phyloP scores from a whole-genome alignment of 1,140 invertebrate genomes.

The Steinernema feltiae region DNA sequence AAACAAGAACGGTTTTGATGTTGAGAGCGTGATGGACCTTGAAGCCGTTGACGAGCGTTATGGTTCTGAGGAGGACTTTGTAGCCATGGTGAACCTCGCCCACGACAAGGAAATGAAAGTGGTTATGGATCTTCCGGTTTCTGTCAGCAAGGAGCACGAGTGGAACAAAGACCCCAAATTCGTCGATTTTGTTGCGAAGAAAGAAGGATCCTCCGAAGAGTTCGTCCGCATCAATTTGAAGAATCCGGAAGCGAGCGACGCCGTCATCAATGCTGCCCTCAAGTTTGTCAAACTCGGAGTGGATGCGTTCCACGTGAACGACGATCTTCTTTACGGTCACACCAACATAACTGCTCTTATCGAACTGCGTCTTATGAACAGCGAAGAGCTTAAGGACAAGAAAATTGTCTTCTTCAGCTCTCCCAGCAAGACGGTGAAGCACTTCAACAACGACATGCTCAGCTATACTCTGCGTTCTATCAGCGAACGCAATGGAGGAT shows the following conservation, averaged over 20 bases:
- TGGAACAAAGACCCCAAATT: slow-evolving; percentile 18
- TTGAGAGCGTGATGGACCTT: slow-evolving; percentile 27
- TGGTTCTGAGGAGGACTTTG: slow-evolving; percentile 46
- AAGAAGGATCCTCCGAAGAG: background rate
- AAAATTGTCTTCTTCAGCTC: background rate
- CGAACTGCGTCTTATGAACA: background rate
- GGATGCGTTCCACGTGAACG: slow-evolving; percentile 36
- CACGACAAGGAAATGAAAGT: slow-evolving; percentile 40
- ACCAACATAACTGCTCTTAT: background rate
- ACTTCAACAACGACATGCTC: background rate
- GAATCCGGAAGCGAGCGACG: slow-evolving; percentile 19
- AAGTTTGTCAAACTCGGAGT: slow-evolving; percentile 34
- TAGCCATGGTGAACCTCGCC: slow-evolving; percentile 44
- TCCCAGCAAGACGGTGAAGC: background rate
- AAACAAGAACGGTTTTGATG: slow-evolving; percentile 38
- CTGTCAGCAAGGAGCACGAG: slow-evolving; percentile 21
- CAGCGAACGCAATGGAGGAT: background rate
- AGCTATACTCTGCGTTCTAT: background rate
- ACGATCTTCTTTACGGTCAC: background rate
- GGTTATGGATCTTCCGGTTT: slow-evolving; percentile 38
- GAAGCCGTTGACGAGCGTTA: slow-evolving; percentile 40
- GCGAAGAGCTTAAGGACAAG: background rate
- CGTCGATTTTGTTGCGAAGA: background rate
- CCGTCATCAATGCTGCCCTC: slow-evolving; percentile 24
- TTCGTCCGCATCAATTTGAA: slow-evolving; percentile 30